Conservation (phyloP, 2,888 invertebrate genomes). For the Volucella zonaria region DNA sequence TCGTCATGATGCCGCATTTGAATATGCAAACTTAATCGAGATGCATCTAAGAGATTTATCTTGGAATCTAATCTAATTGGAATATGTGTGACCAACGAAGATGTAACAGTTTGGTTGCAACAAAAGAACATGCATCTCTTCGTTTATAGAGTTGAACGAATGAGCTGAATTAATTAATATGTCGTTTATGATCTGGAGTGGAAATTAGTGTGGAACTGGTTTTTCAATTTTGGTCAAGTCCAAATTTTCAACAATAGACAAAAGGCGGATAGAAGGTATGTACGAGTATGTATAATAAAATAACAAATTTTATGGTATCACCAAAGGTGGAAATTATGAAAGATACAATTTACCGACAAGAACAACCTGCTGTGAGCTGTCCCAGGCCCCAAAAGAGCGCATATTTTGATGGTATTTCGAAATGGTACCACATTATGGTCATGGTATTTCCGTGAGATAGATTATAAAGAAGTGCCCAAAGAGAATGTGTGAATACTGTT, state of each 20-base stretch:
- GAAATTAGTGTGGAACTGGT: conserved; percentile 42
- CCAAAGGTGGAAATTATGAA: conserved; percentile 14
- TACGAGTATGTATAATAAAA: no score
- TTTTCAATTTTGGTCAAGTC: neutral
- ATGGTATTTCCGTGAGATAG: conserved; percentile 9
- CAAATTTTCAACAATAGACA: conserved; percentile 1
- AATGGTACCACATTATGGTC: conserved; percentile 6
- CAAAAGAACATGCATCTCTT: neutral
- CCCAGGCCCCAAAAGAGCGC: neutral
- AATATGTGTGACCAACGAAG: neutral
- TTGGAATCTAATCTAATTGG: neutral
- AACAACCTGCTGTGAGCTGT: neutral
- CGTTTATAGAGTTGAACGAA: conserved; percentile 17
- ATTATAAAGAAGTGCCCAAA: neutral
- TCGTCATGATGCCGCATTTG: conserved; percentile 17
- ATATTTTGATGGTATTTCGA: conserved; percentile 20
- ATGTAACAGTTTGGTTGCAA: conserved; percentile 9
- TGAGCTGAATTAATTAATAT: conserved; percentile 46
- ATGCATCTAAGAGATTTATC: neutral
- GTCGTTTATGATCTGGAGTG: conserved; percentile 47
- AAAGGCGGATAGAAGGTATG: neutral
- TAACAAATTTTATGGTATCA: conserved; percentile 29
- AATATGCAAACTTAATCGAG: conserved; percentile 21
- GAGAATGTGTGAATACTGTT: neutral
- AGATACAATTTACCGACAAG: conserved; percentile 1